Percentiles rank a stretch among this genome's conserved stretches.
Evolutionary conservation across 2,888 invertebrate genomes (phyloP).

Genomic region (Cosmopolites sordidus): DNA sequence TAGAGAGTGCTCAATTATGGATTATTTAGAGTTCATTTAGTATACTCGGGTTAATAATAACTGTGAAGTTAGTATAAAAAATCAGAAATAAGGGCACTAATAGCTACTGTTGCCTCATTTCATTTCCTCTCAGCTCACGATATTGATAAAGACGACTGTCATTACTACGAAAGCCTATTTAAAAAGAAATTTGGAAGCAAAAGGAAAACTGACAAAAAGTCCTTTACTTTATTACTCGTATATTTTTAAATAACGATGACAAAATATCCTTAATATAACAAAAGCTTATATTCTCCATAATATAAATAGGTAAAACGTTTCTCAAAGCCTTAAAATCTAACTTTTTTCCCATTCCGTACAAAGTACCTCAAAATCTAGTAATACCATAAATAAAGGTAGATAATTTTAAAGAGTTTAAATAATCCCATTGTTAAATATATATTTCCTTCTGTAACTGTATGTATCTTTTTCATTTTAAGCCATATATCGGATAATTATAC

Average conservation of each 20-base stretch:
- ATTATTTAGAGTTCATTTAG: slow-evolving; percentile 16
- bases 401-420: no score
- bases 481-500: no score
- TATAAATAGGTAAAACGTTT: background rate
- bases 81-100: slow-evolving; percentile 22
- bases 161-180: slow-evolving; percentile 19
- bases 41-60: slow-evolving; percentile 16
- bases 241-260: slow-evolving; percentile 14
- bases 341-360: no score
- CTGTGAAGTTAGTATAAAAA: slow-evolving; percentile 17
- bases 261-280: slow-evolving; percentile 6
- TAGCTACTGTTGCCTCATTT: slow-evolving; percentile 19
- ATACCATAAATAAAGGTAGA: no score
- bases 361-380: no score
- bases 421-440: no score
- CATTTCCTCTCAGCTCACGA: slow-evolving; percentile 19
- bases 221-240: slow-evolving; percentile 15
- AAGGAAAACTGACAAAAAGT: slow-evolving; percentile 13
- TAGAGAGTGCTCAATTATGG: slow-evolving; percentile 1
- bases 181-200: slow-evolving; percentile 15
- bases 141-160: slow-evolving; percentile 24
- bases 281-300: background rate
- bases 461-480: no score
- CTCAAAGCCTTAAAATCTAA: background rate
- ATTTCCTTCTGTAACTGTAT: no score